A percentile compares a stretch with the other conserved stretches of the same genome.
Evolutionary conservation across 2,113 vertebrate species (phyloP).

Genomic region (Tautogolabrus adspersus): DNA sequence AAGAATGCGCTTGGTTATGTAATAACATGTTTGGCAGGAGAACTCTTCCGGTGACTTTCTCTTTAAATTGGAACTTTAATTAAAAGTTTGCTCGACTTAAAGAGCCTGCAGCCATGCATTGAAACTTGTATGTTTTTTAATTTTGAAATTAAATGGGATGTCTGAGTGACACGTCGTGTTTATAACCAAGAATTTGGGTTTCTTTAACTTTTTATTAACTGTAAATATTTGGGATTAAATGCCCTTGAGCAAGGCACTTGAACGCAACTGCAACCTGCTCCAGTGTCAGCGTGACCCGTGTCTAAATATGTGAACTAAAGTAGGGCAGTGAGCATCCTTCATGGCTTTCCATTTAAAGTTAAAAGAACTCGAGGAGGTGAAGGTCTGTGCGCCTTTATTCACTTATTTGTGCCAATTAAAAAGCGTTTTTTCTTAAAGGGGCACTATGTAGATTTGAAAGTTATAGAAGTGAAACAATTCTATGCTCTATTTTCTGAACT

Average conservation of each 20-base stretch:
- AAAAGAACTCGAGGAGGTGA: too few species aligned
- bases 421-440: background rate
- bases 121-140: too few species aligned
- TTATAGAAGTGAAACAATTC: too few species aligned
- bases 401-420: background rate
- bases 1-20: conserved; percentile 23
- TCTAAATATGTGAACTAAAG: background rate
- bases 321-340: background rate
- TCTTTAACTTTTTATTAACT: too few species aligned
- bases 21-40: conserved; percentile 3
- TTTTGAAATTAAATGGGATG: too few species aligned
- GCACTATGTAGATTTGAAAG: too few species aligned
- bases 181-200: too few species aligned
- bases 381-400: background rate
- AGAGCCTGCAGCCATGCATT: too few species aligned
- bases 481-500: too few species aligned
- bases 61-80: background rate
- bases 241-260: background rate
- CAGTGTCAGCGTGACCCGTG: background rate
- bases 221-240: background rate
- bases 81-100: background rate
- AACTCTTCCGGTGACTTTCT: background rate
- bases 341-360: background rate
- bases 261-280: background rate
- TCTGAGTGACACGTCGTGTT: too few species aligned